phyloP scores from a whole-genome alignment of 2,113 vertebrate genomes.

The Actenoides hombroni region DNA sequence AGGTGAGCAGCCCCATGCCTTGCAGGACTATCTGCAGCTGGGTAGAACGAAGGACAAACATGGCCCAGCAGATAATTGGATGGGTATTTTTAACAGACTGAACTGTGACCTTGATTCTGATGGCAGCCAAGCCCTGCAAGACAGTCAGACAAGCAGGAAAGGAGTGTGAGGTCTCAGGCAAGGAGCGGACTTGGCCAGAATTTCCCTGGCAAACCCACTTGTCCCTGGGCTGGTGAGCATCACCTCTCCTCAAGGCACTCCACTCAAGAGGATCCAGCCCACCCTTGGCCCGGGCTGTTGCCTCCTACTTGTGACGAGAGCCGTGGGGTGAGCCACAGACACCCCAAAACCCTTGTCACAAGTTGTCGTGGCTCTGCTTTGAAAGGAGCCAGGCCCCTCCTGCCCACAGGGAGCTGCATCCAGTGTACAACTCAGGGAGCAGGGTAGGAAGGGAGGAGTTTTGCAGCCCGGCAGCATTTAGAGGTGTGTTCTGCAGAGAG shows the following conservation, averaged over 20 bases:
- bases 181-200: background rate
- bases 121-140: background rate
- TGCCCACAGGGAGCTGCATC: rapidly evolving
- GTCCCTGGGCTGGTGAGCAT: background rate
- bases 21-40: background rate
- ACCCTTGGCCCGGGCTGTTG: background rate
- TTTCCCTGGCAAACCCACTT: background rate
- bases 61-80: background rate
- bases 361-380: background rate
- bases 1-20: background rate
- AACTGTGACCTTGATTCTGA: background rate
- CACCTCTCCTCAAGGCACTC: background rate
- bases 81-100: background rate
- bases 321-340: rapidly evolving
- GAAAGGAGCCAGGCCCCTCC: rapidly evolving
- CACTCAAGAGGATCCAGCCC: background rate
- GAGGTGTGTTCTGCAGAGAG: background rate
- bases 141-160: background rate
- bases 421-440: rapidly evolving
- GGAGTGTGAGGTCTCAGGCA: background rate
- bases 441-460: background rate
- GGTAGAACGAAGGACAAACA: background rate
- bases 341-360: rapidly evolving
- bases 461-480: background rate
- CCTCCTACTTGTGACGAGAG: background rate